phyloP scores from a whole-genome alignment of 2,888 invertebrate genomes.

The Sarcophaga carnaria region DNA sequence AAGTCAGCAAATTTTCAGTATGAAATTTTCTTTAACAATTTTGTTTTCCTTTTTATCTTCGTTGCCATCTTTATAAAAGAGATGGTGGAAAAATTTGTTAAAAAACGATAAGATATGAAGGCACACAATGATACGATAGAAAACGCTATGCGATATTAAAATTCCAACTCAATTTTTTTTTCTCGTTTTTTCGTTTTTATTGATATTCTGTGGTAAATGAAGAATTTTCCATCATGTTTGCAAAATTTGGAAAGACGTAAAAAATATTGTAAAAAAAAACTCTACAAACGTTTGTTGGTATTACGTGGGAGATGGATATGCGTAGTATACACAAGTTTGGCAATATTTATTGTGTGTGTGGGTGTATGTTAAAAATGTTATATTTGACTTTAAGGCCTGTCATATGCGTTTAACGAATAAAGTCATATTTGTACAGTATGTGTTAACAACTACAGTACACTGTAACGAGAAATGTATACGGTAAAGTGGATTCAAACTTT shows the following conservation, averaged over 20 bases:
- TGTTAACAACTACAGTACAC: constrained; percentile 7
- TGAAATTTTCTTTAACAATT: not conserved
- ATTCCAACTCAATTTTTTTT: constrained; percentile 11
- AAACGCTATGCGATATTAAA: constrained; percentile 31
- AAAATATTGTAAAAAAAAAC: not conserved
- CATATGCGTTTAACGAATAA: constrained; percentile 19
- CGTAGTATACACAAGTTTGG: not conserved
- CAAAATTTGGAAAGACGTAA: constrained; percentile 22
- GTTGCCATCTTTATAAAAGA: not conserved
- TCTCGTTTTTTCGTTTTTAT: not conserved
- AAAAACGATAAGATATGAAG: not conserved
- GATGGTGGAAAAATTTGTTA: not conserved
- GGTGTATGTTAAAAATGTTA: constrained; percentile 6
- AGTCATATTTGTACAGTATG: not conserved
- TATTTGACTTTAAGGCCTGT: constrained; percentile 52
- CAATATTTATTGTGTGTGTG: constrained; percentile 27
- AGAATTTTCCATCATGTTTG: constrained; percentile 40
- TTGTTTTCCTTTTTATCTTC: constrained; percentile 23
- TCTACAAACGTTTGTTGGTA: not conserved
- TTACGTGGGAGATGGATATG: not conserved
- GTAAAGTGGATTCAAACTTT: not conserved
- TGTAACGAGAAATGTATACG: not conserved
- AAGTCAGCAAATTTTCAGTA: constrained; percentile 13
- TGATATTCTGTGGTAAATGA: constrained; percentile 3
- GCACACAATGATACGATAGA: not conserved